These are phyloP conservation scores for Drosophila niveifrons DNA, from an alignment of 2,888 invertebrate species.

Conservation along the genomic window DNA sequence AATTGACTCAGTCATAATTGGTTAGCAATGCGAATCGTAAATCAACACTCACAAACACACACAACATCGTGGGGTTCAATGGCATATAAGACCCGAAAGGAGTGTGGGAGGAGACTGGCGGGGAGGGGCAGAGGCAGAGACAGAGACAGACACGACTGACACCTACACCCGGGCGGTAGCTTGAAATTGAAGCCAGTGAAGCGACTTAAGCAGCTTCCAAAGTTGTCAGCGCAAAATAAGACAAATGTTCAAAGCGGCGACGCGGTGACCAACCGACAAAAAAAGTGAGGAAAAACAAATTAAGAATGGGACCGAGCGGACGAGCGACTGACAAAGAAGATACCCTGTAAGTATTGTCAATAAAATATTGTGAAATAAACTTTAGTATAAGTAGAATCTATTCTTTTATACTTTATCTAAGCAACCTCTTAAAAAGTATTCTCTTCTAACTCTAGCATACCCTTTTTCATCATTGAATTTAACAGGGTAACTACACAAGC, in stretches of 20 bases:
- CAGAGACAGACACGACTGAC: constrained; percentile 22
- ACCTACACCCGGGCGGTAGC: constrained; percentile 70
- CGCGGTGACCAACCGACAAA: constrained; percentile 50
- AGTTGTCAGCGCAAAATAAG: constrained; percentile 81
- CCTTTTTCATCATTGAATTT: neutral
- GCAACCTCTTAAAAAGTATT: no score
- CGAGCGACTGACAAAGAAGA: neutral
- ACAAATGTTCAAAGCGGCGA: constrained; percentile 79
- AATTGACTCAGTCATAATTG: constrained; percentile 62
- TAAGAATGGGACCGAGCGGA: neutral
- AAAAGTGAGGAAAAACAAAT: constrained; percentile 18
- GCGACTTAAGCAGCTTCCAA: constrained; percentile 81
- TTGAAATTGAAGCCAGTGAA: constrained; percentile 54
- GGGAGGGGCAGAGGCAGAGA: neutral
- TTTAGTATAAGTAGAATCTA: neutral
- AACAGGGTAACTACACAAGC: constrained; percentile 39
- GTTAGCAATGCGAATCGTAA: constrained; percentile 57
- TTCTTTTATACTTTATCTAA: neutral
- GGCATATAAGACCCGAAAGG: constrained; percentile 56
- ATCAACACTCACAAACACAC: constrained; percentile 40
- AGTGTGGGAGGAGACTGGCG: neutral
- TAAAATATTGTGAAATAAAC: no score
- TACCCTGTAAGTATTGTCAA: constrained; percentile 17
- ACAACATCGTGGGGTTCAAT: constrained; percentile 55
- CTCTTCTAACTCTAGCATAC: neutral